These are phyloP conservation scores for Machimus rusticus DNA, from an alignment of 2,888 invertebrate species.

Conservation along the genomic window DNA sequence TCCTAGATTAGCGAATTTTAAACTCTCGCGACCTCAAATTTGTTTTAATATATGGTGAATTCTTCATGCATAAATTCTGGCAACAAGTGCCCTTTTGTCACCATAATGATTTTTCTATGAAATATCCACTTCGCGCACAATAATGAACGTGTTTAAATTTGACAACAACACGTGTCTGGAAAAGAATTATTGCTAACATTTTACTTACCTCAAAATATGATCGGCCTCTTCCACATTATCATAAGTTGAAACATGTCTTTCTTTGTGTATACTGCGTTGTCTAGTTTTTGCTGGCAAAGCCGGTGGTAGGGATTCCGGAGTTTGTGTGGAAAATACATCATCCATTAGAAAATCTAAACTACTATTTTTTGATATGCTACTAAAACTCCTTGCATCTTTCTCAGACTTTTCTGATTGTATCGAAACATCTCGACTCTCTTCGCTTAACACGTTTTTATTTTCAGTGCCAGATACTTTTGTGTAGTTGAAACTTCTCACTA, in stretches of 20 bases:
- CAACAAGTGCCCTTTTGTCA: too few relatives aligned
- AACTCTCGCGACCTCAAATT: too few relatives aligned
- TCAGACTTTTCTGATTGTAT: slow-evolving; percentile 50
- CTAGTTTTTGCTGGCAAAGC: slow-evolving; percentile 67
- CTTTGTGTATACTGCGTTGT: slow-evolving; percentile 61
- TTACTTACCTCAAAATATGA: slow-evolving; percentile 52
- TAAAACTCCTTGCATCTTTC: slow-evolving; percentile 48
- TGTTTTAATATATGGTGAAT: too few relatives aligned
- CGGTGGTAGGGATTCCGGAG: slow-evolving; percentile 61
- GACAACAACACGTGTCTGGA: neutral
- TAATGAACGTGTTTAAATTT: too few relatives aligned
- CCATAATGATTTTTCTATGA: too few relatives aligned
- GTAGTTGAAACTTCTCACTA: slow-evolving; percentile 44
- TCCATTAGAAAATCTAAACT: slow-evolving; percentile 42
- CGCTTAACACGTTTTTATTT: slow-evolving; percentile 51
- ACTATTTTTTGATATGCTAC: slow-evolving; percentile 51
- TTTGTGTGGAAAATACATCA: slow-evolving; percentile 43
- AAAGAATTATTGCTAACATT: neutral
- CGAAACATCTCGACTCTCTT: slow-evolving; percentile 16
- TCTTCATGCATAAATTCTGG: too few relatives aligned
- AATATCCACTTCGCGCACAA: too few relatives aligned
- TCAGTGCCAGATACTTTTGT: slow-evolving; percentile 47
- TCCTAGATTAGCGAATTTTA: too few relatives aligned
- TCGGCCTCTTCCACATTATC: slow-evolving; percentile 72
- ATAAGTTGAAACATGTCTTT: slow-evolving; percentile 73